Base-by-base conservation (phyloP, 2,888 invertebrate species). In the Hypercompe scribonia region DNA sequence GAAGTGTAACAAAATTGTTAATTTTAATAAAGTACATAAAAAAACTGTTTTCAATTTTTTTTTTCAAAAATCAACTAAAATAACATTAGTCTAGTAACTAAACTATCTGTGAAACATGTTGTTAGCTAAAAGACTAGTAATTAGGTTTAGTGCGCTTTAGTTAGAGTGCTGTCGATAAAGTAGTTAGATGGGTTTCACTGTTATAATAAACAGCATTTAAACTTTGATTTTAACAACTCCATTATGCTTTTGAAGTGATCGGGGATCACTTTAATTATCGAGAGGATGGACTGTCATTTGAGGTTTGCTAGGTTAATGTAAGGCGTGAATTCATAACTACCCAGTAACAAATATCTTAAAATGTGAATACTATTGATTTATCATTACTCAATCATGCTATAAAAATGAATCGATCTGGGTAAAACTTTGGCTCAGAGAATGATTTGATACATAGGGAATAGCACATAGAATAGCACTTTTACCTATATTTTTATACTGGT, bases 211-310 rank as follows among this genome's bases (percentile, higher is more conserved):
- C 31, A 67, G 66, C 18, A 34, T 74, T 71, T 28, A 71, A 80
- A 74, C 76, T 80, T 80, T 54, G 71, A 24, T 75, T 75, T 71
- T 65, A 75, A 46, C 36, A 36, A 66, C 69, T 69, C 18, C 5
- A 11, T 65, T 69, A 50, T 36, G 68, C 61, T 67, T 68, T 71
- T 58, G 18, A 36, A 42, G 61, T 65, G 58, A 69, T 70, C 66
- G 36, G 63, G 50, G 63, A 61, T 65, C 61, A 58, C 68, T 71
- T 61, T 65, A 63, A 46, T 36, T 58, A 61, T 69, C 65, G 46
- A 24, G 34, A 70, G 28, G 34, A 61, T 33, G 28, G 42, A 66
- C 46, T 34, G 28, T 67, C 67, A 24, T 72, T 50, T 28, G 33
- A 61, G 28, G 2, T 24, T 46, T 33, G 15, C 5, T n/a, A 34